These are phyloP conservation scores for Gallinago solitaria DNA, from an alignment of 2,797 vertebrate genomes.

Conservation along the genomic window DNA sequence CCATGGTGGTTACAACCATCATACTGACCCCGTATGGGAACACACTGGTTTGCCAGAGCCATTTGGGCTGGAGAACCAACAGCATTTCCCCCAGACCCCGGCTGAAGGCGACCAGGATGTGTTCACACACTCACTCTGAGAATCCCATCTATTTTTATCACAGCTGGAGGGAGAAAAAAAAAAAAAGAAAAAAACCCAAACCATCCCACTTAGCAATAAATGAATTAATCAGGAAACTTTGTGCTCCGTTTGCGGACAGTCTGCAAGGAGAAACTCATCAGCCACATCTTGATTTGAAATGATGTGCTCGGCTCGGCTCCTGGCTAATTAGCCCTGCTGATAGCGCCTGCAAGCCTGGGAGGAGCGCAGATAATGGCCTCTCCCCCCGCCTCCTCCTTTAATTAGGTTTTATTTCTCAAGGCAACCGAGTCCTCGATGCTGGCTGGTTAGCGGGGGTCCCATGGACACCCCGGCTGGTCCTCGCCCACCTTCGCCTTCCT, in stretches of 20 bases:
- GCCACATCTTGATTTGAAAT: background rate
- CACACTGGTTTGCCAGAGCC: background rate
- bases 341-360: background rate
- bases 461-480: rapidly evolving
- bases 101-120: rapidly evolving
- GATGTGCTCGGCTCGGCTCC: background rate
- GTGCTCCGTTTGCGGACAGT: background rate
- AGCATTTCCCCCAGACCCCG: background rate
- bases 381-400: background rate
- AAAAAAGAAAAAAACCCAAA: background rate
- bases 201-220: background rate
- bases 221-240: background rate
- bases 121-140: rapidly evolving
- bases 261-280: slow-evolving; percentile 13
- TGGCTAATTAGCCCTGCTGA: background rate
- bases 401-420: background rate
- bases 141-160: background rate
- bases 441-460: background rate
- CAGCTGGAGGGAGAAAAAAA: background rate
- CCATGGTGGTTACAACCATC: rapidly evolving
- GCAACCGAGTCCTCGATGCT: background rate
- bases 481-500: slow-evolving; percentile 88
- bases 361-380: background rate
- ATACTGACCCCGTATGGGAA: background rate
- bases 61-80: background rate